phyloP scores from a whole-genome alignment of 23 tunicate species.

The Halocynthia aurantium region DNA sequence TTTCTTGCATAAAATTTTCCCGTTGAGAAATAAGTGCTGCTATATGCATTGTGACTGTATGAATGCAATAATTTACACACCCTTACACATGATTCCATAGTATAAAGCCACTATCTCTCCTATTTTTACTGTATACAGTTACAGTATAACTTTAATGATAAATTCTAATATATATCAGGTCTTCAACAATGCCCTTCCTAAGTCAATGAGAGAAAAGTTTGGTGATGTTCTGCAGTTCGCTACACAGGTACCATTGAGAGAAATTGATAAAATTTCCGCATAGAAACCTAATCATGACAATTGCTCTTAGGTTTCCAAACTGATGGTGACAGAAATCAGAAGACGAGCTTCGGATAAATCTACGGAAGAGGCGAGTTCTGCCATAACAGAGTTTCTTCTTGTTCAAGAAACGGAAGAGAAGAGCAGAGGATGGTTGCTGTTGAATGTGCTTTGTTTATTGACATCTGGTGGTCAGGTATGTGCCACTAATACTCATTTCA shows the following conservation, averaged over 20 bases:
- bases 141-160: background rate
- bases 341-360: constrained; percentile 74
- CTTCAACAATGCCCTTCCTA: constrained; percentile 41
- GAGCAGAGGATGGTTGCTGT: constrained; percentile 55
- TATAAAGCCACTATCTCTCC: too few relatives aligned
- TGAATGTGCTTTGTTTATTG: constrained; percentile 39
- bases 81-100: too few relatives aligned
- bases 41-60: too few relatives aligned
- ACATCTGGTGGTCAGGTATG: constrained; percentile 66
- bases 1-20: too few relatives aligned
- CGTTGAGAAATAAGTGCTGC: too few relatives aligned
- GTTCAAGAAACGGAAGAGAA: constrained; percentile 22
- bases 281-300: background rate
- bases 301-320: constrained; percentile 35
- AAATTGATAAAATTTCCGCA: background rate
- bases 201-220: constrained; percentile 77
- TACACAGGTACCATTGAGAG: constrained; percentile 25
- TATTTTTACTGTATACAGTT: too few relatives aligned
- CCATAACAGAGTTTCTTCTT: constrained; percentile 60
- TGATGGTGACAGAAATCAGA: constrained; percentile 78
- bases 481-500: background rate
- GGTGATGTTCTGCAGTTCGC: constrained; percentile 81
- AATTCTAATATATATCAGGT: constrained; percentile 18
- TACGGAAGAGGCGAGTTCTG: constrained; percentile 70
- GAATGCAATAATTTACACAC: too few relatives aligned